Base-by-base conservation (phyloP, 2,888 invertebrate species). In the Camponotus fellah region DNA sequence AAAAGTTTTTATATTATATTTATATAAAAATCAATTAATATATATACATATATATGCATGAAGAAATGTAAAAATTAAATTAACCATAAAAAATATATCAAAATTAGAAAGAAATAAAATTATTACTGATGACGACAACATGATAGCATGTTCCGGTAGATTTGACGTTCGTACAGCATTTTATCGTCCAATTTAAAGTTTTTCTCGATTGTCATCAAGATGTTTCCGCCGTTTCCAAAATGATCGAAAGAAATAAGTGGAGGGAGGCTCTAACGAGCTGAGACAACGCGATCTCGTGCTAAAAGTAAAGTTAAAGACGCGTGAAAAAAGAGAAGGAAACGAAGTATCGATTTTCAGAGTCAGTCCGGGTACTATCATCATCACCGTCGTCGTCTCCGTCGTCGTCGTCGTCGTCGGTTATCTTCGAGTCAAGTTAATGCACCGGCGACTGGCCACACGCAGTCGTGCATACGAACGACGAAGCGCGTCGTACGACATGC, bases 401-500 rank as follows among this genome's bases (percentile, higher is more conserved):
- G 26, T 26, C 32, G 53, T 77, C 85, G 82, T 87, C 82, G 86
- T 87, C 74, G 85, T 85, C 79, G 32, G 66, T 32, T 68, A 77
- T 77, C 68, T 64, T 77, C 56, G 12, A 66, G 60, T 17, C 72
- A 46, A 74, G 72, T 80, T 80, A 80, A 80, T 80, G 80, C 72
- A 56, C 56, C 49, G 62, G 60, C 34, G n/a, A 72, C 60, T 80
- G 37, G 74, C 74, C 74, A 37, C 80, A 72, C 60, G 80, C 80
- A 74, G 74, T 72, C 69, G 37, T 77, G 84, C 81, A 82, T 82
- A 86, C 71, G 58, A 77, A 77, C 68, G 40, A 77, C 76, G 56
- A 81, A 86, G 72, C 82, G 86, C 88, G 84, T 83, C 87, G 87
- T 85, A 87, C 87, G 89, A 91, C 90, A 91, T 90, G 91, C 89